Percentiles rank a stretch among this genome's conserved stretches.
Conservation (phyloP, 2,888 invertebrate genomes). For the Troides oblongomaculatus region DNA sequence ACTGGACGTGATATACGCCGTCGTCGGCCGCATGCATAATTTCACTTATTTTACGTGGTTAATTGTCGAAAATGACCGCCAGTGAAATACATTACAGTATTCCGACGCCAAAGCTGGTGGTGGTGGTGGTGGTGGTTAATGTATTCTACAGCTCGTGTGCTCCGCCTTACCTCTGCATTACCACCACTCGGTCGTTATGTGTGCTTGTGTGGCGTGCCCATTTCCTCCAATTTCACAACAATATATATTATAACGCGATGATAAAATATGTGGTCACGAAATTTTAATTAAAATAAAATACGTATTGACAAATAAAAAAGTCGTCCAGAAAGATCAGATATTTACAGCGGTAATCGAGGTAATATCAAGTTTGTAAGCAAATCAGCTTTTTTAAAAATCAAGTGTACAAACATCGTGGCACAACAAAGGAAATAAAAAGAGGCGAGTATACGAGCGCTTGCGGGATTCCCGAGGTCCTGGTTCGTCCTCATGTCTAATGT, state of each 20-base stretch:
- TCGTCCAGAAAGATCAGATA: not conserved
- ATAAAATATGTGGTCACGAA: not conserved
- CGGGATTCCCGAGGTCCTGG: conserved; percentile 53
- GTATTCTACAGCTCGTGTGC: conserved; percentile 68
- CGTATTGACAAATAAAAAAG: not conserved
- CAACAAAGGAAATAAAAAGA: conserved; percentile 73
- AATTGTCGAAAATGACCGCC: conserved; percentile 80
- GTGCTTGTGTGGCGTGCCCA: conserved; percentile 22
- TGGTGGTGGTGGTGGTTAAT: conserved; percentile 60
- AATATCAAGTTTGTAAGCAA: conserved; percentile 52
- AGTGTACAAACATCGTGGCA: conserved; percentile 73
- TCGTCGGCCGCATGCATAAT: conserved; percentile 80
- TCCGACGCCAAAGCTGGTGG: conserved; percentile 65
- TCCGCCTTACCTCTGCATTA: conserved; percentile 56
- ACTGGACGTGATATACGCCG: conserved; percentile 81
- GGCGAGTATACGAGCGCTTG: conserved; percentile 74
- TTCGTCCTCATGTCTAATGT: conserved; percentile 40
- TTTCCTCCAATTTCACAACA: not conserved
- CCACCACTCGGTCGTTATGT: conserved; percentile 53
- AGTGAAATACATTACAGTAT: conserved; percentile 76
- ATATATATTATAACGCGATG: not conserved
- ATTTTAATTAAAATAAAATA: not conserved
- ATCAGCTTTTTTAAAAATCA: conserved; percentile 75
- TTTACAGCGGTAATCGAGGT: not conserved
- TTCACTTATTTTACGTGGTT: conserved; percentile 81